Conservation (phyloP, 2,797 vertebrate genomes). For the Mus spretus region DNA sequence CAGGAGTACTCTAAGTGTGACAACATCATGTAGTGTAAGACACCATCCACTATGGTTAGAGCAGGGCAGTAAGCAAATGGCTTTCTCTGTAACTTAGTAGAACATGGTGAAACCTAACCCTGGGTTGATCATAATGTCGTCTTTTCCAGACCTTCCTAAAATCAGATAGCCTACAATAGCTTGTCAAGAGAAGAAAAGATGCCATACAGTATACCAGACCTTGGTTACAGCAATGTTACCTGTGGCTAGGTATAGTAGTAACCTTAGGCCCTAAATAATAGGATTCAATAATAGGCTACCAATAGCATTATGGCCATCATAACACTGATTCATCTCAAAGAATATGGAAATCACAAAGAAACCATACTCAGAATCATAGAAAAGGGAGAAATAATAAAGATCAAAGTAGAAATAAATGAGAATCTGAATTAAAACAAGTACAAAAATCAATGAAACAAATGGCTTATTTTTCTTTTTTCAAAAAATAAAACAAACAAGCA, state of each 20-base stretch:
- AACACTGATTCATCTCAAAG: not conserved
- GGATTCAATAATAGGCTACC: not conserved
- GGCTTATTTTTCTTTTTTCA: not conserved
- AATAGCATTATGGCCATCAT: not conserved
- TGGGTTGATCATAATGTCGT: not conserved
- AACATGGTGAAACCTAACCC: not conserved
- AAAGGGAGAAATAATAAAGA: not conserved
- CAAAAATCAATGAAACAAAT: not conserved
- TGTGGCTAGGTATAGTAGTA: not conserved
- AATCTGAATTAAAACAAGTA: not conserved
- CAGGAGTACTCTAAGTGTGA: not conserved
- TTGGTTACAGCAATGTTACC: not conserved
- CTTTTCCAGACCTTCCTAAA: not conserved
- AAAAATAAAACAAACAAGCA: not conserved
- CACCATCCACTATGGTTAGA: not conserved
- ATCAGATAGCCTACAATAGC: not conserved
- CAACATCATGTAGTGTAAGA: not conserved
- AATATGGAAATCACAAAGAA: not conserved
- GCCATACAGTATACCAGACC: not conserved
- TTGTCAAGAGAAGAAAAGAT: not conserved
- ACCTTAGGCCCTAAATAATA: no score
- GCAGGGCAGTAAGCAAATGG: not conserved
- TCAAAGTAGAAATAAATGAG: not conserved
- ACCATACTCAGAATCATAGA: not conserved
- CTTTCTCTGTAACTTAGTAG: not conserved